These are phyloP conservation scores for Gambelia wislizenii DNA, from an alignment of 2,797 vertebrate genomes.

Conservation along the genomic window DNA sequence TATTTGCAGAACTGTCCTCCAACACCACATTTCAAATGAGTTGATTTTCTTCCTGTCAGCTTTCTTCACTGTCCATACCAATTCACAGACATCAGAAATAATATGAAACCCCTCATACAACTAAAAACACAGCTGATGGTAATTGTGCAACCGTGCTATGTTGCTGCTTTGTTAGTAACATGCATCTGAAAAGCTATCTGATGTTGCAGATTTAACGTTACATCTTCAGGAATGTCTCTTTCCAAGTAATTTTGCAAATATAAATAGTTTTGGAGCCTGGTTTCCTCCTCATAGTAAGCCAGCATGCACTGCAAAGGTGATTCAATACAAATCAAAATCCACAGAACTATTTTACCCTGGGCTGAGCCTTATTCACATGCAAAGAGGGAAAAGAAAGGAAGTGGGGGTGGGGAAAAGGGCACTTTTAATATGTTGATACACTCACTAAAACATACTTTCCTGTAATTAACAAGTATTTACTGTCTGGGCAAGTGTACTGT, in stretches of 20 bases:
- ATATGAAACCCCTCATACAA: background rate
- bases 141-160: background rate
- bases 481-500: background rate
- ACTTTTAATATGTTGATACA: background rate
- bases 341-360: background rate
- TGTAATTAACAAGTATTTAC: background rate
- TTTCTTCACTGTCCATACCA: too few species aligned
- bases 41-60: too few species aligned
- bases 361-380: slow-evolving; percentile 1
- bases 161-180: background rate
- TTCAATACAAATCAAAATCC: background rate
- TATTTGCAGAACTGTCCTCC: too few species aligned
- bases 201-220: background rate
- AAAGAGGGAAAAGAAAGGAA: background rate
- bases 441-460: background rate
- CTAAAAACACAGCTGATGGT: background rate
- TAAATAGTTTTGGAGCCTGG: background rate
- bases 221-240: background rate
- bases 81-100: too few species aligned
- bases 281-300: background rate
- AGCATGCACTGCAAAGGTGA: background rate
- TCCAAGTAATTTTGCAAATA: background rate
- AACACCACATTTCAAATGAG: too few species aligned
- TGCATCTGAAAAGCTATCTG: too few species aligned
- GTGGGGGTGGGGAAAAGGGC: too few species aligned